Base-by-base conservation (phyloP, 2,797 vertebrate species). In the Micromesistius poutassou region DNA sequence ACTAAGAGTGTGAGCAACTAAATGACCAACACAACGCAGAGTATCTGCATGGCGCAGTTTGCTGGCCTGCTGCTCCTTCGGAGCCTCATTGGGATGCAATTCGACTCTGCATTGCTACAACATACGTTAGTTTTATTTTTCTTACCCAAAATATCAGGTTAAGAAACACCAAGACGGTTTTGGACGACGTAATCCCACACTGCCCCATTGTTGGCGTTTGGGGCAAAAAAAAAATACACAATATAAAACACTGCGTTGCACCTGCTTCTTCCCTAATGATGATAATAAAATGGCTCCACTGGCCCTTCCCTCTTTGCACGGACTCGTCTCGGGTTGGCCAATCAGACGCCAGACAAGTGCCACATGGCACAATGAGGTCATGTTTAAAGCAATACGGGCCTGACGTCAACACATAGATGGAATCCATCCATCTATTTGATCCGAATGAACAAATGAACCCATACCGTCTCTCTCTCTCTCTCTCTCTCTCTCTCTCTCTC, bases 101-200 rank as follows among this genome's bases (percentile, higher is more conserved):
- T 42, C 14, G 40, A 42, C 40, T 42, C 40, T 16, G 40, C 40
- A 42, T 16, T 42, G 40, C 13, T 42, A 42, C 40, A 42, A 62
- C 7, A 62, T n/a, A n/a, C 22, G 19, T 62, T 70, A 30, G 28
- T 70, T 71, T 31, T 35, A 25, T 28, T 28, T 83, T 84, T 70
- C 91, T 98, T 94, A 98, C 98, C 98, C 98, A 98, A 86, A 98
- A 99, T 84, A 98, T 98, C 77, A 98, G 96, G 87, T 98, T 99
- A 77, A 99, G 96, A 84, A 99, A 99, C 86, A 99, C 96, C 88
- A 99, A 84, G 73, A 99, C 97, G 79, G 98, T 99, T 93, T 99
- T 98, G 73, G 98, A 99, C n/a, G 98, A 99, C 71, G 96, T 98
- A 82, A 98, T 96, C 16, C 97, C 97, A 84, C 98, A 99, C 92